phyloP scores from a whole-genome alignment of 2,888 invertebrate genomes.

The Eupithecia inturbata region DNA sequence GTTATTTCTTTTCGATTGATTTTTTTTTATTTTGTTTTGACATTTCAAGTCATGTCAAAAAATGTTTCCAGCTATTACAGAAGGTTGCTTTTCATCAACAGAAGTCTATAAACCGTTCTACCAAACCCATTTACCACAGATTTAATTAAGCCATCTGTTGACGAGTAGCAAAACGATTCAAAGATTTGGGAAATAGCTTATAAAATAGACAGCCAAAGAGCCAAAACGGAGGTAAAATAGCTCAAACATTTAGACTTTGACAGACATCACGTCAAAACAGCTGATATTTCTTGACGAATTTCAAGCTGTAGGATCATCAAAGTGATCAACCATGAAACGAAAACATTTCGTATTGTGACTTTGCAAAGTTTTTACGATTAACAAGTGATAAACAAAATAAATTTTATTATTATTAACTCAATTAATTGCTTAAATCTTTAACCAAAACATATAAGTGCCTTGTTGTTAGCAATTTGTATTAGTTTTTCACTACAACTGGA shows the following conservation, averaged over 20 bases:
- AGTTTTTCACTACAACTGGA: neutral
- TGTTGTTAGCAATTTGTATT: neutral
- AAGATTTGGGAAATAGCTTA: no score
- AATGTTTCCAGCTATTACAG: conserved; percentile 6
- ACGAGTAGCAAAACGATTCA: neutral
- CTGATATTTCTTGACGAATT: neutral
- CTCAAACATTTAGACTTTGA: neutral
- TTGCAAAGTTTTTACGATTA: conserved; percentile 1
- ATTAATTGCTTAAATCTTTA: neutral
- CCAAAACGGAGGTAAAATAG: neutral
- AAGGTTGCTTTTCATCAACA: neutral
- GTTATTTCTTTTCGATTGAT: conserved; percentile 30
- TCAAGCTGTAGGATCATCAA: neutral
- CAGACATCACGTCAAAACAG: neutral
- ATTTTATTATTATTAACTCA: neutral
- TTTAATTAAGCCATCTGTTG: neutral
- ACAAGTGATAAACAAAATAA: neutral
- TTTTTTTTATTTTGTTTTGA: conserved; percentile 12
- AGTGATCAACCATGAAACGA: no score
- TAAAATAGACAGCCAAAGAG: no score
- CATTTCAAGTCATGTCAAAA: conserved; percentile 10
- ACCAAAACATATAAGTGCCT: neutral
- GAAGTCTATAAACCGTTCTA: neutral
- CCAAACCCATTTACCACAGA: neutral
- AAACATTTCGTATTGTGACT: conserved; percentile 10